Base-by-base conservation (phyloP, 2,888 invertebrate genomes). In the Megaustenia siamemsis region DNA sequence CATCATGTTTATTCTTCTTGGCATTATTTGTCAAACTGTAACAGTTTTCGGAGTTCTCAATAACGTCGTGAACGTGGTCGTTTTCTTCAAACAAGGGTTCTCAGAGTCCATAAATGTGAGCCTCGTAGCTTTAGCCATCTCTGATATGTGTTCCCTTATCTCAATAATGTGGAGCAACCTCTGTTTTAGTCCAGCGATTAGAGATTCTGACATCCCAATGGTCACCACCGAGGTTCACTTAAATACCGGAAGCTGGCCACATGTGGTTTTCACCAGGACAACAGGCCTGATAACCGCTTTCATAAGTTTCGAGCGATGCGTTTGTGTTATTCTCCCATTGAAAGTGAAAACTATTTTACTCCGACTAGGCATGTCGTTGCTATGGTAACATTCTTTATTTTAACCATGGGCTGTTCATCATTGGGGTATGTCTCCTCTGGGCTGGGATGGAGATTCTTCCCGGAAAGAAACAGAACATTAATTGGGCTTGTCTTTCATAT, bases 201-300 rank as follows among this genome's bases (percentile, higher is more conserved):
- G n/a, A 28, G 35, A 63, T 18, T 28, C 66, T 21, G 79, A 3
- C 15, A 12, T 63, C 12, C 60, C 63, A 6, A 8, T 79, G 28
- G 32, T 45, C 0, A 21, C 66, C 0, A 18, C 28, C 18, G 79
- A 79, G 28, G 66, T 66, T 18, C 66, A 63, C 0, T 15, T 63
- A 1, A 49, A 71, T 2, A 69, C 53, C 12, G 81, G 81, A 18
- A 71, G 81, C 32, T 81, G 81, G 81, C 69, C 71, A 15, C 81
- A 71, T 32, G 71, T 81, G 21, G 12, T 32, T 1, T 81, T 81
- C 38, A 69, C 71, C 0, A 38, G 69, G 35, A 63, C 32, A 32
- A 81, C 81, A 8, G 71, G 69, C 2, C 71, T 49, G 63, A 53
- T 81, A 40, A 79, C 79, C 3, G 66, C 79, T 0, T 79, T 66